Conservation (phyloP, 2,888 invertebrate genomes). For the Scaptomyza caliginosa region DNA sequence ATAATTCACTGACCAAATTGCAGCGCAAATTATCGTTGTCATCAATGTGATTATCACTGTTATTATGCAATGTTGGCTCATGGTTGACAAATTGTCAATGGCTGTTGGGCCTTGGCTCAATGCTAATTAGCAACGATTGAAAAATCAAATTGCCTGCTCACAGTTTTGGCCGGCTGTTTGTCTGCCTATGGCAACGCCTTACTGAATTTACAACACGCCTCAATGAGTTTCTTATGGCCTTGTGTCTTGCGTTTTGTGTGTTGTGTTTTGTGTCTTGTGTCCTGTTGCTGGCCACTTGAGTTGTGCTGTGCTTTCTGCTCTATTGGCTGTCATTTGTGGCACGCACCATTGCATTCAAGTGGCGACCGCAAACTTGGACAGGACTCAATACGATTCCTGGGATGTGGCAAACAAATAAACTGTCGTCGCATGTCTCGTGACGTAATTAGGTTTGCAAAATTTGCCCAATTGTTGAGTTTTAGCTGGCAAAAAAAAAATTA, state of each 20-base stretch:
- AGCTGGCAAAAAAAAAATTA: slow-evolving; percentile 66
- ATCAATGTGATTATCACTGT: slow-evolving; percentile 64
- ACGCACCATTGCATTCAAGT: slow-evolving; percentile 65
- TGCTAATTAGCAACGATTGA: slow-evolving; percentile 77
- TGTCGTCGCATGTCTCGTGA: slow-evolving; percentile 39
- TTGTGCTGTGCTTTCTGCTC: slow-evolving; percentile 75
- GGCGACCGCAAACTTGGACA: slow-evolving; percentile 61
- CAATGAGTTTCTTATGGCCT: slow-evolving; percentile 57
- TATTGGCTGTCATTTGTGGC: slow-evolving; percentile 71
- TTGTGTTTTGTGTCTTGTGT: slow-evolving; percentile 69
- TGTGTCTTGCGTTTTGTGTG: slow-evolving; percentile 43
- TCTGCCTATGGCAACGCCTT: slow-evolving; percentile 55
- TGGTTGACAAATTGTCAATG: slow-evolving; percentile 70
- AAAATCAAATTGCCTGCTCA: slow-evolving; percentile 68
- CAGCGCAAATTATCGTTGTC: slow-evolving; percentile 35
- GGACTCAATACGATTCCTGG: slow-evolving; percentile 18
- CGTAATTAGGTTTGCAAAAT: slow-evolving; percentile 75
- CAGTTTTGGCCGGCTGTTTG: not conserved
- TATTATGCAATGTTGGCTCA: slow-evolving; percentile 48
- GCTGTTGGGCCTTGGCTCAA: slow-evolving; percentile 15
- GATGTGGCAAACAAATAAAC: slow-evolving; percentile 55
- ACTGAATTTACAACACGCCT: slow-evolving; percentile 60
- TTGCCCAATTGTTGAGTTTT: slow-evolving; percentile 73
- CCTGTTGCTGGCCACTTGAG: slow-evolving; percentile 59
- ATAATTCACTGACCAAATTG: slow-evolving; percentile 28